A percentile compares a stretch with the other conserved stretches of the same genome.
Evolutionary conservation across 2,113 vertebrate genomes (phyloP).

Genomic region (Megaceryle torquata): DNA sequence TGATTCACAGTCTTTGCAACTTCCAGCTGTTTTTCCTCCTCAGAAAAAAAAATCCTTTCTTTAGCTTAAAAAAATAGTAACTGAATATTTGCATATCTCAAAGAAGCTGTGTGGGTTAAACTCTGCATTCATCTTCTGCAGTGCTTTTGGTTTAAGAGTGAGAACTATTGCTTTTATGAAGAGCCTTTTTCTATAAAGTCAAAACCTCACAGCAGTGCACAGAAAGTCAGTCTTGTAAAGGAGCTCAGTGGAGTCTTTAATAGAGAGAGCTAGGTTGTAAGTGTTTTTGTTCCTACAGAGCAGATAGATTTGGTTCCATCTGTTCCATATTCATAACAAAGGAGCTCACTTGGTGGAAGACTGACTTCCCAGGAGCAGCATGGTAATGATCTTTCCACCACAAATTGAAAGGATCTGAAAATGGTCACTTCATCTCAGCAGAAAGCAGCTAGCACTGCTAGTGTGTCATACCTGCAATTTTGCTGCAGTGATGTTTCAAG

Average conservation of each 20-base stretch:
- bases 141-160: conserved; percentile 77
- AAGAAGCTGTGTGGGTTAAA: conserved; percentile 67
- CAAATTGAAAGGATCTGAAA: conserved; percentile 74
- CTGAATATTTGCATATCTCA: conserved; percentile 79
- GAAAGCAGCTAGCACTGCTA: conserved; percentile 51
- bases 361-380: conserved; percentile 72
- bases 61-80: conserved; percentile 43
- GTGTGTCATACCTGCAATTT: conserved; percentile 50
- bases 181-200: conserved; percentile 78
- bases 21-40: conserved; percentile 5
- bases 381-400: conserved; percentile 81
- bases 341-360: conserved; percentile 77
- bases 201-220: conserved; percentile 82
- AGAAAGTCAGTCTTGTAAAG: conserved; percentile 79
- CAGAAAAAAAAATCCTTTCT: neutral
- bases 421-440: conserved; percentile 65
- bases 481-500: conserved; percentile 36
- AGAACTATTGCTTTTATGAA: conserved; percentile 78
- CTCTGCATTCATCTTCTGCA: conserved; percentile 71
- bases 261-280: conserved; percentile 78
- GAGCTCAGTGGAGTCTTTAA: conserved; percentile 82
- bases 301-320: conserved; percentile 84
- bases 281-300: conserved; percentile 83
- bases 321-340: conserved; percentile 90
- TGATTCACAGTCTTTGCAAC: conserved; percentile 40